Conservation (phyloP, 2,113 vertebrate species). For the Gyps fulvus region DNA sequence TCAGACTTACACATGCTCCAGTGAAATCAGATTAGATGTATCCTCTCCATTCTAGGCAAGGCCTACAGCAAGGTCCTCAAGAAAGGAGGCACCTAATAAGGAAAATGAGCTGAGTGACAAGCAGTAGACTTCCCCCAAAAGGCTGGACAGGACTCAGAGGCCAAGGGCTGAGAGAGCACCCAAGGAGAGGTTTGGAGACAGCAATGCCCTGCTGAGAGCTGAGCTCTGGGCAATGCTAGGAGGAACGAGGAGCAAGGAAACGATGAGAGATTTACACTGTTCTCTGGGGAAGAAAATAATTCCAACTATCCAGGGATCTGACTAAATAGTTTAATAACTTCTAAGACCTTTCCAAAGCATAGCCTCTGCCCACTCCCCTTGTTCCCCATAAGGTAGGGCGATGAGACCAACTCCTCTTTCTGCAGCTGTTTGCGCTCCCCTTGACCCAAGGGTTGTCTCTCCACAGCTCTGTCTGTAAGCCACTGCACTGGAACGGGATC, state of each 20-base stretch:
- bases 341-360: not conserved
- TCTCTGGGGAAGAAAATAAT: not conserved
- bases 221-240: fast-evolving
- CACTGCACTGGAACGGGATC: not conserved
- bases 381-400: fast-evolving
- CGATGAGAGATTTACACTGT: not conserved
- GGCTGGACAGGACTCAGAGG: not conserved
- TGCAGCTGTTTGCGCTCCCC: not conserved
- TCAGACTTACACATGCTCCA: not conserved
- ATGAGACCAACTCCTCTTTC: not conserved
- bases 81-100: not conserved
- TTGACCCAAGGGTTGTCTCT: not conserved
- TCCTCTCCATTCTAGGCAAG: fast-evolving
- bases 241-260: not conserved
- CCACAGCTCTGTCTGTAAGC: not conserved
- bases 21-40: not conserved
- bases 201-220: not conserved
- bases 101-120: not conserved
- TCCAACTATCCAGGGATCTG: fast-evolving
- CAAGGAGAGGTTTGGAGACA: not conserved
- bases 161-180: not conserved
- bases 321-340: not conserved
- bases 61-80: not conserved
- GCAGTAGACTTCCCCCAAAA: not conserved
- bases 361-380: not conserved